phyloP scores from a whole-genome alignment of 2,888 invertebrate genomes.

The Cancer borealis region DNA sequence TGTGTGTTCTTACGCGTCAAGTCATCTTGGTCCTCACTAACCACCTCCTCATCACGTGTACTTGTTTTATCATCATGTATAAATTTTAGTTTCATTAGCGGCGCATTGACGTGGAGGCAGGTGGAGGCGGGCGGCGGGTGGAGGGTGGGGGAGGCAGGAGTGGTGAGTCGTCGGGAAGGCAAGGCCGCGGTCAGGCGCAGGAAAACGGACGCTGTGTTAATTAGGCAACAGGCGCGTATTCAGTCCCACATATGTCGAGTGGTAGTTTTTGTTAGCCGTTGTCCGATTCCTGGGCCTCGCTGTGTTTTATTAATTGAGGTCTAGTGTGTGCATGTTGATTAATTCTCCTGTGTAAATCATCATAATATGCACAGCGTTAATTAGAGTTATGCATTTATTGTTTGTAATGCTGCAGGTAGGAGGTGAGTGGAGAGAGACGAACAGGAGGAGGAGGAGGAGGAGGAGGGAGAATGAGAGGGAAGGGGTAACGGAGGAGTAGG shows the following conservation, averaged over 20 bases:
- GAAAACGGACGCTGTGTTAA: slow-evolving; percentile 64
- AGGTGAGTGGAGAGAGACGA: neutral
- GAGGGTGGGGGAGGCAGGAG: slow-evolving; percentile 1
- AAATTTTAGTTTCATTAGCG: slow-evolving; percentile 28
- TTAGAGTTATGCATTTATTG: slow-evolving; percentile 65
- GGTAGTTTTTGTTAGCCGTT: slow-evolving; percentile 67
- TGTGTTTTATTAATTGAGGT: slow-evolving; percentile 64
- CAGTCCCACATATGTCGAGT: slow-evolving; percentile 68
- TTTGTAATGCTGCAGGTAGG: slow-evolving; percentile 48
- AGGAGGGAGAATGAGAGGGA: neutral
- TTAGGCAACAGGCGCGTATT: slow-evolving; percentile 69
- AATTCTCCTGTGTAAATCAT: slow-evolving; percentile 59
- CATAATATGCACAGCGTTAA: slow-evolving; percentile 62
- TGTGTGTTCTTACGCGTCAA: neutral
- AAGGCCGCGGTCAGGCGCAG: slow-evolving; percentile 54
- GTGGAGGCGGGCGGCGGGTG: neutral
- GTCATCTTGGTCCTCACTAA: neutral
- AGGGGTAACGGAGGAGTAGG: neutral
- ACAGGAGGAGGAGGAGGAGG: neutral
- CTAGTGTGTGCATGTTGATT: slow-evolving; percentile 61
- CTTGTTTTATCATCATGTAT: neutral
- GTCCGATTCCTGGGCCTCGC: slow-evolving; percentile 62
- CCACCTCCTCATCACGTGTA: neutral
- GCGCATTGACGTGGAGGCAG: neutral
- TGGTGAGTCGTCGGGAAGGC: slow-evolving; percentile 15